A percentile compares a stretch with the other conserved stretches of the same genome.
Evolutionary conservation across 2,888 invertebrate genomes (phyloP).

Genomic region (Nasonovia ribisnigri): DNA sequence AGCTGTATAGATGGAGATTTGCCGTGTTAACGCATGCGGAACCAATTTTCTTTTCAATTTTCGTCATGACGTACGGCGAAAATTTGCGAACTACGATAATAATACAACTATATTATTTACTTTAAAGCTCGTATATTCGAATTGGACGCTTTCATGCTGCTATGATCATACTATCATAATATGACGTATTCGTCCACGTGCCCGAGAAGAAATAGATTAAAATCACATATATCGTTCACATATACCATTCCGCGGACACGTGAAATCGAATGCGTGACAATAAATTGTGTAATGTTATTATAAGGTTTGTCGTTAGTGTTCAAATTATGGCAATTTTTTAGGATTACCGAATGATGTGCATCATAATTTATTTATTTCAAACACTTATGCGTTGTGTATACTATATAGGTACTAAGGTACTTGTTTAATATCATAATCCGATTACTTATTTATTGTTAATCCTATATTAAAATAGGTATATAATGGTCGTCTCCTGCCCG

Average conservation of each 20-base stretch:
- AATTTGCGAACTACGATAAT: background rate
- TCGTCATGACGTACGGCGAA: too few relatives aligned
- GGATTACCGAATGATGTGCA: background rate
- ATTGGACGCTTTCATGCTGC: background rate
- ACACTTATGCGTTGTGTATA: background rate
- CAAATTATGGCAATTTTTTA: background rate
- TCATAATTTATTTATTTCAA: background rate
- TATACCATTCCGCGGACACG: background rate
- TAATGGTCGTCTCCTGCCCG: background rate
- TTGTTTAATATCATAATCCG: background rate
- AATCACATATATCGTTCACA: background rate
- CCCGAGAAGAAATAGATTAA: background rate
- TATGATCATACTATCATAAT: background rate
- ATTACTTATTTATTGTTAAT: background rate
- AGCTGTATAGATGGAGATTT: background rate
- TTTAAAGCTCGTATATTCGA: background rate
- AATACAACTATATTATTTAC: background rate
- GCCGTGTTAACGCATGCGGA: background rate
- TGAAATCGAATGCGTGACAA: background rate
- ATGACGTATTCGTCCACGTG: background rate
- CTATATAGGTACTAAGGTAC: too few relatives aligned
- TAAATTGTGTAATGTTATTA: background rate
- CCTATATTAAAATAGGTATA: background rate
- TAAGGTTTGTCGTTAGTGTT: background rate
- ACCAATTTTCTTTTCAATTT: background rate